Base-by-base conservation (phyloP, 2,113 vertebrate species). In the Aptenodytes patagonicus region DNA sequence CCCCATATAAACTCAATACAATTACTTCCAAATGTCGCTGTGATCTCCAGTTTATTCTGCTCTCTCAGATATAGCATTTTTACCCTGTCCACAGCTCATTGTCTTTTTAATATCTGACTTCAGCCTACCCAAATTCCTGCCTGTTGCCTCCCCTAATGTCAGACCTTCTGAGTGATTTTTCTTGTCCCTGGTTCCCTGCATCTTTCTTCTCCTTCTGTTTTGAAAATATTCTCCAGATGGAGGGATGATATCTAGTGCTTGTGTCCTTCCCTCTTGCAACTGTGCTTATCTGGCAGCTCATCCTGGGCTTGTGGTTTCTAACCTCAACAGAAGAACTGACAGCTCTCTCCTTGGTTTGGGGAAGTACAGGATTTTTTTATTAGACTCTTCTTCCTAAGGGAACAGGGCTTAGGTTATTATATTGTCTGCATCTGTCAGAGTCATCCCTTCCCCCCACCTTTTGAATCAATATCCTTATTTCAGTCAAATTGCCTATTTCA, bases 331-430 rank as follows among this genome's bases (percentile, higher is more conserved):
- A 76, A 83, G 38, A 87, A 88, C 60, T 95, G 57, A 68, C 77
- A 82, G 34, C 65, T 65, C 6, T 70, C 19, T 81, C 51, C 28
- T 79, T 85, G 61, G 34, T 65, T 96, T 85, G n/a, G 78, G 52
- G 90, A 93, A 82, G 21, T 93, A 51, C 21, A 81, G 44, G 40
- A 82, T 89, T 95, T 96, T 65, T 89, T 87, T 89, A 87, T 95
- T 79, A 91, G 70, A 72, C 36, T 68, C 42, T 71, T 70, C 77
- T 79, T 91, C 78, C 78, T 87, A 24, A 65, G 70, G 70, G 84
- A 94, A 69, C 13, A 46, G 6, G 13, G 10, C 15, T 89, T 85
- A 79, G 55, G 69, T 47, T 94, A 75, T 76, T 91, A 61, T 22
- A 13, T 64, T 94, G n/a, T 89, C 83, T 71, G 24, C 34, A 28